Percentiles rank a stretch among this genome's conserved stretches.
phyloP scores from a whole-genome alignment of 2,888 invertebrate species.

The Coelinius sp. region DNA sequence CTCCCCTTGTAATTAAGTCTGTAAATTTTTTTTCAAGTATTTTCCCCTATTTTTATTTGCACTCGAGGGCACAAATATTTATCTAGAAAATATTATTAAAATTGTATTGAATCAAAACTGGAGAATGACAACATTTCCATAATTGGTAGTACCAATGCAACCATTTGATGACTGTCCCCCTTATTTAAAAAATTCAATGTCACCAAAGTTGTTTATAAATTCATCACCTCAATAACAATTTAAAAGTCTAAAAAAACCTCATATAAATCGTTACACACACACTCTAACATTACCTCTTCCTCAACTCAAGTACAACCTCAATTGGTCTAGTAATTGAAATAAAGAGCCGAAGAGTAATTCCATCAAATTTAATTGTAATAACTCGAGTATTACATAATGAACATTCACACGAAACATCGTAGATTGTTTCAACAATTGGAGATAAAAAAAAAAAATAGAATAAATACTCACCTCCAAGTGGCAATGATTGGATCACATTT shows the following conservation, averaged over 20 bases:
- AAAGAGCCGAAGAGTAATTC: neutral
- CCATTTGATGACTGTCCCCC: too few relatives aligned
- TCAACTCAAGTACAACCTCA: neutral
- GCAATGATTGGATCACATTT: conserved; percentile 25
- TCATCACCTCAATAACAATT: neutral
- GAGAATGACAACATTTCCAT: too few relatives aligned
- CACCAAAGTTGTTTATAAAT: too few relatives aligned
- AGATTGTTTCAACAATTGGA: neutral
- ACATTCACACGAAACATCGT: neutral
- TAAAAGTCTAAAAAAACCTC: neutral
- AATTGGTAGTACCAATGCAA: too few relatives aligned
- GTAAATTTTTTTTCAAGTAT: too few relatives aligned
- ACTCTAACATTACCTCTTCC: neutral
- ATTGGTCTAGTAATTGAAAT: conserved; percentile 3
- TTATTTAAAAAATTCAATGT: too few relatives aligned
- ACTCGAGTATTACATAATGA: neutral
- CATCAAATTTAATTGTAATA: conserved; percentile 11
- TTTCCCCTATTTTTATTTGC: too few relatives aligned
- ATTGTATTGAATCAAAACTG: too few relatives aligned
- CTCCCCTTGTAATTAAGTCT: too few relatives aligned
- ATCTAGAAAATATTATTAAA: too few relatives aligned
- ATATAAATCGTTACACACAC: too few relatives aligned
- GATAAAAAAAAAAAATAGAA: conserved; percentile 3
- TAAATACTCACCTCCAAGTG: conserved; percentile 18
- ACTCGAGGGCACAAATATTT: too few relatives aligned